Evolutionary conservation across 2,113 vertebrate species (phyloP).

Genomic region (Hystrix cristata): DNA sequence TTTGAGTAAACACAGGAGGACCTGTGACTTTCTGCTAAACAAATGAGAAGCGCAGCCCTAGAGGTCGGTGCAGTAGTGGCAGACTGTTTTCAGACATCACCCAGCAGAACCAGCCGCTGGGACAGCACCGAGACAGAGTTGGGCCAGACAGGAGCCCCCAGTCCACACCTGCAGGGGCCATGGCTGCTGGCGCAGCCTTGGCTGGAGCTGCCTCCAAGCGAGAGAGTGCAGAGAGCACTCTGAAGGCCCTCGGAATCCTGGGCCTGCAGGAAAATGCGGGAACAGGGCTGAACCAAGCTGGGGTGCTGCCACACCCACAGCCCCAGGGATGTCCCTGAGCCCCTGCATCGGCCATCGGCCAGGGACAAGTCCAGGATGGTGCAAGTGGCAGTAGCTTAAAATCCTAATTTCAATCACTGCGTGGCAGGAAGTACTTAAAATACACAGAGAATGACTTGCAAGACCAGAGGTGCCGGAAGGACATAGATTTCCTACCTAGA

Average conservation of each 20-base stretch:
- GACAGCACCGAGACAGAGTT: background rate
- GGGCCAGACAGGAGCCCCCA: background rate
- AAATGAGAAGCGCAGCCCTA: constrained; percentile 57
- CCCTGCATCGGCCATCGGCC: constrained; percentile 67
- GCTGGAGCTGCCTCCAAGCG: too few species aligned
- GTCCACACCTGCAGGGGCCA: accelerated
- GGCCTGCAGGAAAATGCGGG: background rate
- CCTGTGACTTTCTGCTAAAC: constrained; percentile 46
- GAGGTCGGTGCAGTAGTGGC: background rate
- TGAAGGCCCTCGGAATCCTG: background rate
- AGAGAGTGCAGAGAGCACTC: too few species aligned
- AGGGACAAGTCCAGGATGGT: constrained; percentile 9
- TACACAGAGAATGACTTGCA: constrained; percentile 64
- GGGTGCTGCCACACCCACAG: constrained; percentile 42
- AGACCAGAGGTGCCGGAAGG: constrained; percentile 67
- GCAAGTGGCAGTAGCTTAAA: constrained; percentile 36
- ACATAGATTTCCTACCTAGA: constrained; percentile 55
- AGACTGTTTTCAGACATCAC: background rate
- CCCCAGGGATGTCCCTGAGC: constrained; percentile 41
- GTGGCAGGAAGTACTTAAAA: constrained; percentile 63
- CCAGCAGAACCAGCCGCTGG: background rate
- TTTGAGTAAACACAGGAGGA: constrained; percentile 60
- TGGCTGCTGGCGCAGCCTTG: background rate
- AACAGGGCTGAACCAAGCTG: background rate
- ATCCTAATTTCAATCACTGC: constrained; percentile 65